Evolutionary conservation across 2,888 invertebrate genomes (phyloP).

Genomic region (Glaucopsyche alexis): DNA sequence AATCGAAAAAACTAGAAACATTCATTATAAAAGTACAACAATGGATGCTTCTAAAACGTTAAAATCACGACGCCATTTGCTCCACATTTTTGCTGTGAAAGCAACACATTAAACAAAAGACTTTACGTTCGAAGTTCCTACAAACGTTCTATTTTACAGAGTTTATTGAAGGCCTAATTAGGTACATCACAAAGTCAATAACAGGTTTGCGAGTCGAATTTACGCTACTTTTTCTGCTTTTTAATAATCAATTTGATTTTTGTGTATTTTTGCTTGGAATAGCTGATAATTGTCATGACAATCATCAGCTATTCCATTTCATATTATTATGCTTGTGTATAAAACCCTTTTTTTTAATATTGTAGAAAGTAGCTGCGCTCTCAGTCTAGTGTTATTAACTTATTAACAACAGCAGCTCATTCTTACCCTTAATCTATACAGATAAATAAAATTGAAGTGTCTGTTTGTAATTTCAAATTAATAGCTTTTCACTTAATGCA

Average conservation of each 20-base stretch:
- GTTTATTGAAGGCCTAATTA: conserved; percentile 27
- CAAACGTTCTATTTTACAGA: conserved; percentile 20
- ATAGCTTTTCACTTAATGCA: no score
- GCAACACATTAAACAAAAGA: conserved; percentile 29
- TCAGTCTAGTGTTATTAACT: no score
- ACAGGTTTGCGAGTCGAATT: background rate
- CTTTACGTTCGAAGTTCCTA: conserved; percentile 26
- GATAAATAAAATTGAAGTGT: no score
- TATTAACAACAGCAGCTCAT: no score
- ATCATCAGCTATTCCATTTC: background rate
- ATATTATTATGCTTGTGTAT: no score
- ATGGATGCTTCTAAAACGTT: background rate
- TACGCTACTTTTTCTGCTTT: background rate
- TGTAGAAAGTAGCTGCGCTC: no score
- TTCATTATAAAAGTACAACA: background rate
- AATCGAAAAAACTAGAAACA: background rate
- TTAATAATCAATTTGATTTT: no score
- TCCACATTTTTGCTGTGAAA: conserved; percentile 24
- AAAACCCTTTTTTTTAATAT: no score
- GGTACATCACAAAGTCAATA: conserved; percentile 18
- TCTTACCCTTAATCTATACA: no score
- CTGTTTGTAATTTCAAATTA: no score
- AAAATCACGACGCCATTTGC: conserved; percentile 6
- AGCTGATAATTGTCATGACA: no score
- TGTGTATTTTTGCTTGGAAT: no score